These are phyloP conservation scores for Campylomormyrus tamandua DNA, from an alignment of 2,113 vertebrate genomes.

Conservation along the genomic window DNA sequence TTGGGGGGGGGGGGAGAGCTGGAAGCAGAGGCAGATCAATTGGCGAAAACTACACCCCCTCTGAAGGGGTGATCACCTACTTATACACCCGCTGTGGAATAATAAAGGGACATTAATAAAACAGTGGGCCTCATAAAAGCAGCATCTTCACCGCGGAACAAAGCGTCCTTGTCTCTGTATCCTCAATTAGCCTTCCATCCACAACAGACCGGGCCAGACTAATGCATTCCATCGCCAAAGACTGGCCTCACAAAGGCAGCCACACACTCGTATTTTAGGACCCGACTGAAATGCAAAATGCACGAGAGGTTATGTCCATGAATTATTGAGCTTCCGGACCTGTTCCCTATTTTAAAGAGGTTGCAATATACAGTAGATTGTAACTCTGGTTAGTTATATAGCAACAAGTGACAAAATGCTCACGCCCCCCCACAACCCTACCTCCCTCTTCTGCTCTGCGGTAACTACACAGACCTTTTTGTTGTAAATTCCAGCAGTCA, in stretches of 20 bases:
- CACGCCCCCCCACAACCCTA: not conserved
- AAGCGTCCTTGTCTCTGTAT: not conserved
- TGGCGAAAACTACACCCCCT: not conserved
- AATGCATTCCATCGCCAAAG: not conserved
- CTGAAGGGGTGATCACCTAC: not conserved
- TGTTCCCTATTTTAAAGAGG: not conserved
- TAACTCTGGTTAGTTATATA: not conserved
- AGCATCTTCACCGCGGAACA: not conserved
- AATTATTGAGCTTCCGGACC: slow-evolving; percentile 19
- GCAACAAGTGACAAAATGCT: slow-evolving; percentile 9
- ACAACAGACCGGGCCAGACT: not conserved
- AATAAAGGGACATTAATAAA: not conserved
- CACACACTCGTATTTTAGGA: not conserved
- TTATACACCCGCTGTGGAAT: not conserved
- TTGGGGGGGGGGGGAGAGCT: too few relatives aligned
- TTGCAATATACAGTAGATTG: not conserved
- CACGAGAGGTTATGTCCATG: not conserved
- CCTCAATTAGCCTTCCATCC: not conserved
- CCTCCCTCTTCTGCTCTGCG: not conserved
- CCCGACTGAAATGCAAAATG: not conserved
- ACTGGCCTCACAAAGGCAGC: not conserved
- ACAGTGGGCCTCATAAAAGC: not conserved
- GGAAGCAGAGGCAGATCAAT: not conserved
- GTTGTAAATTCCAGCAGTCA: slow-evolving; percentile 29
- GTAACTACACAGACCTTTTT: not conserved